Evolutionary conservation across 1,140 invertebrate genomes (phyloP).

Genomic region (Aphis craccivora): DNA sequence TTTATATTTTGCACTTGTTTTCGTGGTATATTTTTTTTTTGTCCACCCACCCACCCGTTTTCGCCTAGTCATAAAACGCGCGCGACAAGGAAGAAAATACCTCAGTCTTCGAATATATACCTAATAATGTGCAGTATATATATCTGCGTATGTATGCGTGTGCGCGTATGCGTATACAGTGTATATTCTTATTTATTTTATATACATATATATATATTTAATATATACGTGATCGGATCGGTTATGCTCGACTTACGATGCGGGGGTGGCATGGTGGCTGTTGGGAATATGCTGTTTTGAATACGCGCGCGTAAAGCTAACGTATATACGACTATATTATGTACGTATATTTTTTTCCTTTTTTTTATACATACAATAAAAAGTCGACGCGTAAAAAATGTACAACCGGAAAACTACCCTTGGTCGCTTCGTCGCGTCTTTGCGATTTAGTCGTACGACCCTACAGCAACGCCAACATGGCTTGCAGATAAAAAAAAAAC

Average conservation of each 20-base stretch:
- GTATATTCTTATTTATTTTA: neutral
- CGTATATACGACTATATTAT: neutral
- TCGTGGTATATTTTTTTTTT: neutral
- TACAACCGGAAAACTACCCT: constrained; percentile 7
- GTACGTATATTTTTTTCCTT: neutral
- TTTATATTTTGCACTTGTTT: neutral
- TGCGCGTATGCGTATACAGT: neutral
- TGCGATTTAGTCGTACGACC: neutral
- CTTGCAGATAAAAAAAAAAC: neutral
- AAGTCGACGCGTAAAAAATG: constrained; percentile 6
- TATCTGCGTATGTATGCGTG: neutral
- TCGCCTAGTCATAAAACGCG: neutral
- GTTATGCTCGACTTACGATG: neutral
- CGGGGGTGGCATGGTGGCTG: neutral
- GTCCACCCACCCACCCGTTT: neutral
- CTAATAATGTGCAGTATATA: neutral
- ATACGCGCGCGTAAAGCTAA: neutral
- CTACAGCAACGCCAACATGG: neutral
- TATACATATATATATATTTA: neutral
- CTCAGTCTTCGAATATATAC: neutral
- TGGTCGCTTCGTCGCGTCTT: neutral
- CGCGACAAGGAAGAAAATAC: neutral
- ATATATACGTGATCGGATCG: constrained; percentile 17
- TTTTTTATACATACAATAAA: constrained; percentile 8
- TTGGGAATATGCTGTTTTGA: neutral